Base-by-base conservation (phyloP, 2,113 vertebrate species). In the Chinchilla lanigera region DNA sequence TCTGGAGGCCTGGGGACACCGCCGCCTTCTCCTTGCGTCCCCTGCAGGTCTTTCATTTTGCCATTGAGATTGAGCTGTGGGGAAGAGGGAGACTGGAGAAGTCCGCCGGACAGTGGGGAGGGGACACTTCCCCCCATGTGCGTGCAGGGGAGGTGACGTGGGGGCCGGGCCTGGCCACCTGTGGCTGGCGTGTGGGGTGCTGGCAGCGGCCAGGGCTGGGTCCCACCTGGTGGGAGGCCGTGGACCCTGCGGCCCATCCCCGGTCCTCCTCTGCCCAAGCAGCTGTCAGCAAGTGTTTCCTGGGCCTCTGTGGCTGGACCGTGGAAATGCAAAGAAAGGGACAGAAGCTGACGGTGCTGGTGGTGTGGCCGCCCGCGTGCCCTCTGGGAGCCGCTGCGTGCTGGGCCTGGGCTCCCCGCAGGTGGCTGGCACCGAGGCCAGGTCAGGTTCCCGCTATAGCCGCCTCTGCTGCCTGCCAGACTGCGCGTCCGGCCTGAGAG, bases 241-340 rank as follows among this genome's bases (percentile, higher is more conserved):
- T 4, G 14, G 19, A 30, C 3, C 17, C 20, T 4, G 14, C 38
- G 77, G 38, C 5, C 24, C 3, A 5, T 38, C 19, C 35, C 41
- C n/a, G 28, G 16, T 10, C 7, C 26, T 71, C 12, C 24, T 10
- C 1, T 3, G 14, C 54, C 75, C 12, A 58, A 0, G 19, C 52
- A 50, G n/a, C 14, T 17, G n/a, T n/a, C 86, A 80, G 0, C 28
- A 92, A 89, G 26, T 19, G 7, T 71, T 63, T 78, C 69, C 3
- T 2, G 47, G 73, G n/a, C n/a, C n/a, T n/a, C n/a, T 12, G 26
- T 65, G 69, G 16, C 58, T 83, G 58, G 77, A 96, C 93, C 61
- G 77, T 85, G 65, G 47, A 88, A 92, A 94, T 22, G 83, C 38
- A 96, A 90, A 96, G 89, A 84, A 94, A 97, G 96, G 87, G 88